Base-by-base conservation (phyloP, 2,113 vertebrate species). In the Girardinichthys multiradiatus region DNA sequence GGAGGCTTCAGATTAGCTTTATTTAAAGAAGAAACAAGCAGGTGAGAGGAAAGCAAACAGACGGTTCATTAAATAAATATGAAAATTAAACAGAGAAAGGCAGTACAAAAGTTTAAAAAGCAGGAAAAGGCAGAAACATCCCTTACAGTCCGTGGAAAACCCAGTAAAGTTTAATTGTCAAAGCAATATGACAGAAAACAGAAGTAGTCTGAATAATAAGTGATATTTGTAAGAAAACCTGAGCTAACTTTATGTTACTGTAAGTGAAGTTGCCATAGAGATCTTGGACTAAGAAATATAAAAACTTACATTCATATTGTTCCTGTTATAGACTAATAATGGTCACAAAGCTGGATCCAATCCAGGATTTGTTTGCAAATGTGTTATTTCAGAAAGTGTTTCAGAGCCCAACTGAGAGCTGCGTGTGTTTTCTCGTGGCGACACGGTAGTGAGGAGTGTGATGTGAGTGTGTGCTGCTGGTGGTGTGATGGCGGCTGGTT, bases 1-100 rank as follows among this genome's bases (percentile, higher is more conserved):
- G 85, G 80, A 90, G 80, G 61, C 63, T 90, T 86, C 62, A 83
- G 45, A 76, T 48, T 0, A 51, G 75, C 81, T 90, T 93, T 91
- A 86, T 90, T 92, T 9, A 70, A 70, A 82, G 73, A 62, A 86
- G 73, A 77, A 79, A 87, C 73, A 77, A 0, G 42, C 72, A 74
- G 85, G 76, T 61, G 61, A 82, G 79, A 75, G 80, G 68, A 79
- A 75, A 74, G 70, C 39, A 82, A 66, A 66, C 51, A 58, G 27
- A 78, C 79, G n/a, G 75, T 45, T 51, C 10, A 9, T 13, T 67
- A 10, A 67, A 42, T 59, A 48, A 71, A 72, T 4, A 24, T 17
- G 4, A 0, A 71, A 65, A 68, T 27, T 29, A 74, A 76, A 76
- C 35, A 59, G 58, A 48, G 35, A 75, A 81, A 54, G 48, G 14